These are phyloP conservation scores for Hydrochoerus hydrochaeris DNA, from an alignment of 2,113 vertebrate species.

Conservation along the genomic window DNA sequence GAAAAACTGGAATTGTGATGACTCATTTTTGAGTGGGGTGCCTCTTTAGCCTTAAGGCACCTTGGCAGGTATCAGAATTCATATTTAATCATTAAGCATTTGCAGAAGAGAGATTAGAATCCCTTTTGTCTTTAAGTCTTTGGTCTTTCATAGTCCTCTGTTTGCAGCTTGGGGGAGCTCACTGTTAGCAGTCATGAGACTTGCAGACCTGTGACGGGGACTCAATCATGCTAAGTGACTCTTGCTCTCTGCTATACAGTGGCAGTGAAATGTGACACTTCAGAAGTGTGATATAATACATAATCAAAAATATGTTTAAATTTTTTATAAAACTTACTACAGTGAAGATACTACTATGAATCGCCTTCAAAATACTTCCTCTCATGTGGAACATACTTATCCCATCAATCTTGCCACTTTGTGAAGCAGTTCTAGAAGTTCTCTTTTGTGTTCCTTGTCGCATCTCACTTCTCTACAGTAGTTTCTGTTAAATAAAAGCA, in stretches of 20 bases:
- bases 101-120: background rate
- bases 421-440: background rate
- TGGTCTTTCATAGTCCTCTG: background rate
- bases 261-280: background rate
- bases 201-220: background rate
- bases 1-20: background rate
- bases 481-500: background rate
- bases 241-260: background rate
- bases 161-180: background rate
- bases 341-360: background rate
- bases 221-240: background rate
- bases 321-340: background rate
- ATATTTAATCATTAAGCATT: background rate
- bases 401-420: background rate
- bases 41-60: background rate
- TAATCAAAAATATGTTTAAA: background rate
- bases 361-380: background rate
- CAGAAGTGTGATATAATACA: background rate
- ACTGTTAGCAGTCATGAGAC: background rate
- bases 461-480: background rate
- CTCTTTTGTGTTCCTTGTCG: background rate
- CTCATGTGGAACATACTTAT: background rate
- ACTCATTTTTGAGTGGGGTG: background rate
- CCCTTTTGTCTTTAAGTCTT: background rate
- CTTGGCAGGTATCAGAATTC: background rate